Percentiles rank a stretch among this genome's conserved stretches.
phyloP scores from a whole-genome alignment of 2,797 vertebrate species.

The Neosilurus mollespiculum region DNA sequence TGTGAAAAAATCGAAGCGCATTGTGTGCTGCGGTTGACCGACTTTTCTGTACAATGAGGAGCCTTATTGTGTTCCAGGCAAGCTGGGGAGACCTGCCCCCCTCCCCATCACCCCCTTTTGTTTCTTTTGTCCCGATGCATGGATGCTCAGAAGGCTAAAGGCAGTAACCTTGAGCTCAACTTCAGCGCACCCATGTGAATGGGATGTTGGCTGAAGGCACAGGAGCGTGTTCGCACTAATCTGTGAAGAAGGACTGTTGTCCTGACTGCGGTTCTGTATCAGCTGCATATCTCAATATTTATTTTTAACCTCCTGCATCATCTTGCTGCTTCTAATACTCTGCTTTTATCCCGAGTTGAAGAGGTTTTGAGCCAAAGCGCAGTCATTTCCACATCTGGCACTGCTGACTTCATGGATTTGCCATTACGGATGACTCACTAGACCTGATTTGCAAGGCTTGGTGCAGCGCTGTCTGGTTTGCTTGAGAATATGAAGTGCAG shows the following conservation, averaged over 20 bases:
- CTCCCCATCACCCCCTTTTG: not conserved
- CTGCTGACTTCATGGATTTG: not conserved
- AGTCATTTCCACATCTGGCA: not conserved
- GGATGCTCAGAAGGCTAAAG: not conserved
- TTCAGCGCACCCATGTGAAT: not conserved
- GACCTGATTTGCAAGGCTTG: not conserved
- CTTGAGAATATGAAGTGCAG: not conserved
- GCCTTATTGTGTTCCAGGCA: constrained; percentile 57
- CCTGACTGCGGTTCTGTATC: not conserved
- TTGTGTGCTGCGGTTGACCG: constrained; percentile 24
- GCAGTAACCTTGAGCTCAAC: not conserved
- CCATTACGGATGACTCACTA: not conserved
- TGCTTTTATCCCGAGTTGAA: not conserved
- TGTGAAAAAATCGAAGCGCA: constrained; percentile 49
- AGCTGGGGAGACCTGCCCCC: not conserved
- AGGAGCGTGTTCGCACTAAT: not conserved
- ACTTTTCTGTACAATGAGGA: constrained; percentile 31
- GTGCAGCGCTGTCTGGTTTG: not conserved
- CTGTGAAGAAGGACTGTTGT: not conserved
- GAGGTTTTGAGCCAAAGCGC: not conserved
- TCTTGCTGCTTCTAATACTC: not conserved
- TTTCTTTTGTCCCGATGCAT: constrained; percentile 20
- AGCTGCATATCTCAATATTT: not conserved
- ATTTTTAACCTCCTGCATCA: constrained; percentile 1
- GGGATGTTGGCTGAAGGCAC: not conserved